Percentiles rank a stretch among this genome's conserved stretches.
Conservation (phyloP, 2,113 vertebrate species). For the Myiagra hebetior region DNA sequence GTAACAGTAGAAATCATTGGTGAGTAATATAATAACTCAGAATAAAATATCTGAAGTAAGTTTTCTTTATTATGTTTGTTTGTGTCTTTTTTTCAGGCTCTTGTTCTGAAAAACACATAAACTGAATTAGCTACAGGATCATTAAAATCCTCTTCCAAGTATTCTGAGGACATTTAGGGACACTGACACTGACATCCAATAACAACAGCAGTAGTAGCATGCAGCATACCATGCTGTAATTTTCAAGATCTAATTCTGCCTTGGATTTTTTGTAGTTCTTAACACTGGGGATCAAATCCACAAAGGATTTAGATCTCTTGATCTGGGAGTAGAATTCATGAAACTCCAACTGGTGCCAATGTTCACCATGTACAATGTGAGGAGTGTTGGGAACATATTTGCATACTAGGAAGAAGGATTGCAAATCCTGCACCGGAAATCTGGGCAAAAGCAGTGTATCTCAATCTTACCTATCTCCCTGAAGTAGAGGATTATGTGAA, state of each 20-base stretch:
- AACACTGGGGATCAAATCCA: neutral
- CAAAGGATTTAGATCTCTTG: neutral
- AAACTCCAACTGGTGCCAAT: neutral
- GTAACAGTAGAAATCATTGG: constrained; percentile 63
- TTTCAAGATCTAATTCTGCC: neutral
- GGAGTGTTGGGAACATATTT: neutral
- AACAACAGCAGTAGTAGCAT: neutral
- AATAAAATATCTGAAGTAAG: neutral
- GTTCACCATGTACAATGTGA: neutral
- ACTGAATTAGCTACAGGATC: neutral
- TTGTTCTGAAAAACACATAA: neutral
- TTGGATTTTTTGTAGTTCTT: neutral
- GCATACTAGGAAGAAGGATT: neutral
- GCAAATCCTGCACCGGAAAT: neutral
- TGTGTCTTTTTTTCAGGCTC: neutral
- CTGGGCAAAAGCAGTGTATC: neutral
- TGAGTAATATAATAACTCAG: constrained; percentile 39
- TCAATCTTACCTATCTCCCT: neutral
- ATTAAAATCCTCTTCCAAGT: neutral
- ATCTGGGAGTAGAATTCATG: neutral
- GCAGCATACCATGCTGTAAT: neutral
- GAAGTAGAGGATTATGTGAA: neutral
- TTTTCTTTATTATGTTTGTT: neutral
- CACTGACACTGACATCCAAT: neutral
- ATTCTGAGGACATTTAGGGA: neutral